Base-by-base conservation (phyloP, 2,888 invertebrate genomes). In the Rotaria macrura region DNA sequence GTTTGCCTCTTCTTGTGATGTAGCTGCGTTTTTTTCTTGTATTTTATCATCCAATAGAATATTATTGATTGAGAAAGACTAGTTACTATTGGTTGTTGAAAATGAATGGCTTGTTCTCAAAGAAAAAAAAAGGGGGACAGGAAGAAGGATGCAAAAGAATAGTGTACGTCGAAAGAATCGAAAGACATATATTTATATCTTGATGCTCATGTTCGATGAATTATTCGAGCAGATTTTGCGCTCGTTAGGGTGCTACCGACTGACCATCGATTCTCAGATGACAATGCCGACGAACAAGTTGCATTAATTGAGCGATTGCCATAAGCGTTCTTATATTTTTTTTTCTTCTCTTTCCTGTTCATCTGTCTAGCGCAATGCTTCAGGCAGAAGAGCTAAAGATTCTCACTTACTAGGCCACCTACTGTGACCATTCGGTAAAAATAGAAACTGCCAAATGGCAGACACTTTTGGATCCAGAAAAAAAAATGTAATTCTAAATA, bases 221-320 rank as follows among this genome's bases (percentile, higher is more conserved):
- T 65, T 65, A 65, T 34, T 65, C 34, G 65, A 65, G 65, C 65
- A 65, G 65, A 65, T 34, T 65, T 65, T 65, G 65, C 20, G 34
- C 65, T 65, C 65, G 65, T 65, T 65, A 65, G 65, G 65, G 65
- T 65, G 65, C 65, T 65, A 65, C 65, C 65, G 65, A 65, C 65
- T 65, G 65, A 34, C 65, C 34, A 65, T 65, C 34, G 65, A 65
- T 65, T 65, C 65, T 65, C 65, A 65, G 65, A 65, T 65, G 65
- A 65, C 65, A 65, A 65, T 65, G 65, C 65, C 65, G 65, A 65
- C 65, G 65, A 65, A 65, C 65, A 65, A 65, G 79, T 79, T 43
- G 25, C 43, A 43, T 79, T 79, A 79, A 79, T 79, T 79, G 79
- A 43, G 43, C 79, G n/a, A 79, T 79, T 79, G 79, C 79, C 43